Base-by-base conservation (phyloP, 2,888 invertebrate genomes). In the Dorcus parallelipipedus region DNA sequence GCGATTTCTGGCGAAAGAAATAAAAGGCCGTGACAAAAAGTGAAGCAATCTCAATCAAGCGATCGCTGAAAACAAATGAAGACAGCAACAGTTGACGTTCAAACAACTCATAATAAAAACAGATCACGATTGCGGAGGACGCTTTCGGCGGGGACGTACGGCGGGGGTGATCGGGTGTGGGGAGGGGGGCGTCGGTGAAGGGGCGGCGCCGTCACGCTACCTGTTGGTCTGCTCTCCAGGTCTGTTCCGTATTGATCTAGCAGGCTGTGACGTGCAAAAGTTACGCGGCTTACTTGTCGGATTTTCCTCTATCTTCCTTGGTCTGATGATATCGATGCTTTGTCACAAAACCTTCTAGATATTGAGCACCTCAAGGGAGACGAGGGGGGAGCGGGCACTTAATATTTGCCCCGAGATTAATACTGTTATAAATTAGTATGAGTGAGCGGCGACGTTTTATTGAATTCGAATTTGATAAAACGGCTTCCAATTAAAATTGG, bases 141-240 rank as follows among this genome's bases (percentile, higher is more conserved):
- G 54, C 26, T 33, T 7, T 33, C 26, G 26, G 26, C 56, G 51
- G 62, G 59, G 60, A 61, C 61, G 56, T 59, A 57, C 41, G 57
- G 57, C 48, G 58, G 47, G 26, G 52, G 53, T 54, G 60, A 60
- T 57, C 54, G 61, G 53, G 51, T 58, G 57, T 43, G 52, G 56
- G 50, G 55, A 51, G 59, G 42, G 47, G 40, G 55, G 8, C 38
- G 17, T 41, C 10, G 40, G 50, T 6, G 61, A 59, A 38, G 60
- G 63, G 63, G 66, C 60, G 64, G 61, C 60, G 62, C 63, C 70
- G 70, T 71, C 70, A 71, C 71, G 71, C 71, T 69, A 71, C 71
- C 71, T 71, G 71, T 70, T 71, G 71, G 70, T 71, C 70, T 69
- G 66, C 67, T 70, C 69, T 70, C 68, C 68, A 69, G 70, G 67